Percentiles rank a stretch among this genome's conserved stretches.
These are phyloP conservation scores for Brachypodius melanocephalos DNA, from an alignment of 2,113 vertebrate genomes.

Conservation along the genomic window DNA sequence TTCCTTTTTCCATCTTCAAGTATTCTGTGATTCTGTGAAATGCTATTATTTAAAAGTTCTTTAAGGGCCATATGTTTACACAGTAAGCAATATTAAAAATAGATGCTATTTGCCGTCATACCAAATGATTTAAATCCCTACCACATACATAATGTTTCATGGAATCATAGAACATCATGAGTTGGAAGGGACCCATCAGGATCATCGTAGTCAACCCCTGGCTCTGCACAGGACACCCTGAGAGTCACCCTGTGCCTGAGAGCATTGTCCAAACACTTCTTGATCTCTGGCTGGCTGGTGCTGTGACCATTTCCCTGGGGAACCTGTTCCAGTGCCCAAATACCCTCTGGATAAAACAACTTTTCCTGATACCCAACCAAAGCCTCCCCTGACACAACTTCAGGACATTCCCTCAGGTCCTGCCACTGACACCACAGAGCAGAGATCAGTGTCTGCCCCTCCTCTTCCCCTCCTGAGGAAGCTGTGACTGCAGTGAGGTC, in stretches of 20 bases:
- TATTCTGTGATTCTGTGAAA: neutral
- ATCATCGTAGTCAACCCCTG: rapidly evolving
- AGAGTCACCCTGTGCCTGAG: rapidly evolving
- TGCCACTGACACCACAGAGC: neutral
- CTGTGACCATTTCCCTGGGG: neutral
- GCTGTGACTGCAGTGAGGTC: rapidly evolving
- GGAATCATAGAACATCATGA: neutral
- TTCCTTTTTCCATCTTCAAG: neutral
- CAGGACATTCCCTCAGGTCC: rapidly evolving
- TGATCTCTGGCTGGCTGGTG: neutral
- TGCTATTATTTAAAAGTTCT: neutral
- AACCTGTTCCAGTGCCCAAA: rapidly evolving
- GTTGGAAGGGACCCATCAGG: neutral
- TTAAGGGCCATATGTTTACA: neutral
- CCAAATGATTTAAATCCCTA: neutral
- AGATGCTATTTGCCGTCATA: neutral
- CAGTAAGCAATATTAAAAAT: neutral
- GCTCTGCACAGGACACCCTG: neutral
- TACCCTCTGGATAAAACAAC: neutral
- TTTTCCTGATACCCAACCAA: neutral
- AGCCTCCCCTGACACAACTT: neutral
- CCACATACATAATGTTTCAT: neutral
- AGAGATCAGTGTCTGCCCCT: neutral
- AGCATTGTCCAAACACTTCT: neutral
- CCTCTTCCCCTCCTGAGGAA: neutral